These are phyloP conservation scores for Stegastes partitus DNA, from an alignment of 2,113 vertebrate genomes.

Conservation along the genomic window DNA sequence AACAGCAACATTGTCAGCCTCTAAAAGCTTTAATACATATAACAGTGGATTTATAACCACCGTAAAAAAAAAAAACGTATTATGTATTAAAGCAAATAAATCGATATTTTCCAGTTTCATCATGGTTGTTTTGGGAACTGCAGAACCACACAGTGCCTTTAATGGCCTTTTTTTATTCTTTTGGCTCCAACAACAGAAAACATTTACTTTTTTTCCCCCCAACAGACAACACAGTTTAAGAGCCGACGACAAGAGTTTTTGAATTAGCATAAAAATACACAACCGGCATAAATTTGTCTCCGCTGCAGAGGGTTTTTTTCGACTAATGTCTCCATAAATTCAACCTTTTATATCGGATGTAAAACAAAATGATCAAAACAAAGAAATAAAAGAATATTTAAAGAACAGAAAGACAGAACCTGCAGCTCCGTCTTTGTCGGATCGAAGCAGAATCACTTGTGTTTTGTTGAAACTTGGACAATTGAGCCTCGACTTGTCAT, in stretches of 20 bases:
- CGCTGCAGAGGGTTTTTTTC: not conserved
- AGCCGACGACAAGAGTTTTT: not conserved
- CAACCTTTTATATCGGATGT: not conserved
- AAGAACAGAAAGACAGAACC: no score
- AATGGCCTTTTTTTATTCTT: not conserved
- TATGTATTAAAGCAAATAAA: slow-evolving; percentile 1
- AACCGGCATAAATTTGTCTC: not conserved
- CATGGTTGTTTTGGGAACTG: slow-evolving; percentile 21
- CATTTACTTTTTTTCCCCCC: not conserved
- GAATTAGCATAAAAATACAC: not conserved
- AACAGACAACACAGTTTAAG: not conserved
- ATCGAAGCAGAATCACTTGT: no score
- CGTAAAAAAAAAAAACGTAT: slow-evolving; percentile 8
- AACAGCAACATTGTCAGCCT: slow-evolving; percentile 5
- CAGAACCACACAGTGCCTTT: slow-evolving; percentile 7
- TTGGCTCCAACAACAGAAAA: not conserved
- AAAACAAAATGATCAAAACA: not conserved
- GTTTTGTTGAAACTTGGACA: no score
- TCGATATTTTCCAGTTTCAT: not conserved
- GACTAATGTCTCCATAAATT: not conserved
- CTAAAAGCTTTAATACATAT: slow-evolving; percentile 20
- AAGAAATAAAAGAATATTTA: no score
- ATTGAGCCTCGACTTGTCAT: no score
- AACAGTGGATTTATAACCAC: not conserved
- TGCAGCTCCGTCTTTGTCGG: no score